Evolutionary conservation across 64 coral and sea anemone genomes (phyloP), one percentile per base, ranked within the genome.

Genomic region (Dendronephthya gigantea): DNA sequence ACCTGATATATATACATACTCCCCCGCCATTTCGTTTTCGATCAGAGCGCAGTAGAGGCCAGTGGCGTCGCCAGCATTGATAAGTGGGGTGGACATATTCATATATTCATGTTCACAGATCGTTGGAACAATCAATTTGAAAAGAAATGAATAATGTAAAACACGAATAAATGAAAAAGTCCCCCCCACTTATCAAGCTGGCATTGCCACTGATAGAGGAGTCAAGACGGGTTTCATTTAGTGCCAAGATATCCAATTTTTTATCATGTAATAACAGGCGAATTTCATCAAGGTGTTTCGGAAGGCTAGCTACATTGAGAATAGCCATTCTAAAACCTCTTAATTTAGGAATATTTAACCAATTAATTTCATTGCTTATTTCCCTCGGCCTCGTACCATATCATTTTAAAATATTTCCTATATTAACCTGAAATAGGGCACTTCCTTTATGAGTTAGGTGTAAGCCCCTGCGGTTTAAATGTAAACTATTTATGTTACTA

Each of bases 141-240:
- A n/a, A n/a, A n/a, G n/a, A n/a, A n/a, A n/a, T n/a, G n/a, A n/a
- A n/a, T n/a, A n/a, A n/a, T n/a, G n/a, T n/a, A n/a, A n/a, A n/a
- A n/a, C n/a, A n/a, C n/a, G n/a, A n/a, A n/a, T n/a, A n/a, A n/a
- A n/a, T n/a, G n/a, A n/a, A n/a, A n/a, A n/a, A n/a, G n/a, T n/a
- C n/a, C n/a, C n/a, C n/a, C n/a, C n/a, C n/a, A n/a, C 40, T 34
- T 23, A 90, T 58, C 28, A 66, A 38, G 11, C 31, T 35, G 4
- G 41, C n/a, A n/a, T n/a, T n/a, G 27, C 76, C 41, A 1, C 32
- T 40, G 33, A 90, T 84, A n/a, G 82, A 66, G 27, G 38, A 33
- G 68, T 90, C 88, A 32, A 90, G 65, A 1, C 82, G 76, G 35
- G 88, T 90, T 72, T 90, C 88, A 84, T 90, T 90, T 14, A 90